Base-by-base conservation (phyloP, 2,113 vertebrate genomes). In the Leiothrix lutea region DNA sequence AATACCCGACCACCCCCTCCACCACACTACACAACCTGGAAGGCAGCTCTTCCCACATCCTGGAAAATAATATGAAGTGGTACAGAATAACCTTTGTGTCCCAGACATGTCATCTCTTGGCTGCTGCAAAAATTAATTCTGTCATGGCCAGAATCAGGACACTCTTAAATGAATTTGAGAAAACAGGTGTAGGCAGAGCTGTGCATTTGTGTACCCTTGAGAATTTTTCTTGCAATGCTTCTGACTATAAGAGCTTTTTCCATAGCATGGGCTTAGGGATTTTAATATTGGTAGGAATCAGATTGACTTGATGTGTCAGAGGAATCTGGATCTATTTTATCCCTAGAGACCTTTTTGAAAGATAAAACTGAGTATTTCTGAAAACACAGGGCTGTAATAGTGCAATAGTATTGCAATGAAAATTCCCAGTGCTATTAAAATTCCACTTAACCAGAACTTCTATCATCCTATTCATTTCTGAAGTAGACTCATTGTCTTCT, bases 1-100 rank as follows among this genome's bases (percentile, higher is more conserved):
- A 36, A 31, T 33, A 53, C 26, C 12, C 0, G 0, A 36, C 16
- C 1, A 0, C 31, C 18, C 9, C 29, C 8, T 48, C 8, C 31
- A 42, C 25, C 44, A 31, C 26, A 22, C 22, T 12, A 7, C 38
- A 35, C 0, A 5, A 53, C 14, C 3, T 1, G 2, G 20, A 51
- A 51, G 33, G 38, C 20, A 74, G 12, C 10, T 15, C 25, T 57
- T 85, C 13, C 10, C 40, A 16, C 8, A 20, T 31, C 13, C 35
- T n/a, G 35, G 31, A 58, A 66, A 35, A 42, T 35, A 11, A 21
- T 24, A 35, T 42, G 8, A 35, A 40, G 14, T 21, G 22, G 17
- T 38, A 18, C 14, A 62, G 51, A 58, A 25, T 22, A 58, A 58
- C 9, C 1, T 58, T 15, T 29, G 25, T 16, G 7, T 66, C 44